A percentile compares a stretch with the other conserved stretches of the same genome.
phyloP scores from a whole-genome alignment of 2,113 vertebrate genomes.

The Loxodonta africana region DNA sequence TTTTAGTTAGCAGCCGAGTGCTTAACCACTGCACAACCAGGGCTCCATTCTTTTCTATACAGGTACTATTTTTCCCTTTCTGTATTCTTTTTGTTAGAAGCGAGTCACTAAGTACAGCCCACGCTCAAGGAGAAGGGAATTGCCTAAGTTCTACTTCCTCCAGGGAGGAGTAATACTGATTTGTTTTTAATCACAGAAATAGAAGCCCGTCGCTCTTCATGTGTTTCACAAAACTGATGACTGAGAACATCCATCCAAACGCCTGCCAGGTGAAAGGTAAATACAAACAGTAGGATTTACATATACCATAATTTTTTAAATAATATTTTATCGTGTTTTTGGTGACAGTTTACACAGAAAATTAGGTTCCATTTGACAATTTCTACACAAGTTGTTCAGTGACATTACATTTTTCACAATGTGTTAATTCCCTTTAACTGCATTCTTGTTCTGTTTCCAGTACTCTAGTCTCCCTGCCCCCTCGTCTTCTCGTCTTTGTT shows the following conservation, averaged over 20 bases:
- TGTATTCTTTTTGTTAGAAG: not conserved
- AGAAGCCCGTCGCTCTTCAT: slow-evolving; percentile 85
- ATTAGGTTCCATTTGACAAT: not conserved
- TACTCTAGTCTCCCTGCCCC: too few species aligned
- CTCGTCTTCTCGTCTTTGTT: too few species aligned
- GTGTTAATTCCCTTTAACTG: too few species aligned
- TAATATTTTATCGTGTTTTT: not conserved
- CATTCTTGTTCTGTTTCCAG: too few species aligned
- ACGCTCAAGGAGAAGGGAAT: not conserved
- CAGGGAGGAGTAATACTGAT: not conserved
- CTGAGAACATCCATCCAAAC: slow-evolving; percentile 90
- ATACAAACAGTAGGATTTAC: not conserved
- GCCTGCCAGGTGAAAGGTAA: slow-evolving; percentile 92
- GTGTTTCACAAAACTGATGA: slow-evolving; percentile 93
- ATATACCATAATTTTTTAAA: not conserved
- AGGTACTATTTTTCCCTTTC: too few species aligned
- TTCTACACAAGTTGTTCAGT: too few species aligned
- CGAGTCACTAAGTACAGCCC: too few species aligned
- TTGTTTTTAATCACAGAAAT: slow-evolving; percentile 86
- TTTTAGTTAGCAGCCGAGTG: not conserved
- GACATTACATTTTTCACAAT: too few species aligned
- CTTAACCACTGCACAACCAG: not conserved
- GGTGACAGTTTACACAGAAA: not conserved
- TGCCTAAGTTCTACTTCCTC: not conserved
- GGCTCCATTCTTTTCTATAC: too few species aligned